Evolutionary conservation across 1,140 invertebrate species (phyloP), one percentile per base, ranked within the genome.

Genomic region (Gryon sp.): DNA sequence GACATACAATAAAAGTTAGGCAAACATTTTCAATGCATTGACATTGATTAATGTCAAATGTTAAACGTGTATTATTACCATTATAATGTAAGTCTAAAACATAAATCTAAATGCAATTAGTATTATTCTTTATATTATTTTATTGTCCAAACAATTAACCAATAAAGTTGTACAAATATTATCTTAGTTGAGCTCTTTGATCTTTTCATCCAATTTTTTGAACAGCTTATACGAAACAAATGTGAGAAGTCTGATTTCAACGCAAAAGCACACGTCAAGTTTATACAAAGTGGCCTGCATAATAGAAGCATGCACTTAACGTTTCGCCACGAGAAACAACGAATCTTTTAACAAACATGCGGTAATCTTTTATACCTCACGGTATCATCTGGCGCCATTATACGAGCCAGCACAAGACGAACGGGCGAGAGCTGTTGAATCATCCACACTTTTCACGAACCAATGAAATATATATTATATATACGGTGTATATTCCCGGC

Each of bases 261-360:
- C 45, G 60, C 60, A 19, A 50, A 66, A 40, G 55, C 50, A 62
- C 62, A 62, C 74, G 74, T 77, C 66, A 73, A 79, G 77, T 79
- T 79, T 69, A 70, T 60, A 70, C 74, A 70, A 74, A 80, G 74
- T 80, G 41, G 48, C 40, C 60, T 79, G 73, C 81, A 84, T 84
- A 84, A 86, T 84, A 81, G 79, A 84, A 79, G 72, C 73, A 80
- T 83, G 82, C 84, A 84, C 84, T 86, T 84, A 84, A 80, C 82
- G 80, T 83, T 84, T 84, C 81, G 83, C 82, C 79, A 86, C 79
- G 83, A 82, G 81, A 84, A 85, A 78, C 81, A 24, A 77, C 80
- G 81, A 85, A 86, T 86, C 82, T 83, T 80, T 84, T 82, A 83
- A 84, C 83, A 83, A 84, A 86, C 84, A 84, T 50, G 76, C 82